Percentiles rank a stretch among this genome's conserved stretches.
Evolutionary conservation across 2,888 invertebrate genomes (phyloP).

Genomic region (Polydrusus pterygomalis): DNA sequence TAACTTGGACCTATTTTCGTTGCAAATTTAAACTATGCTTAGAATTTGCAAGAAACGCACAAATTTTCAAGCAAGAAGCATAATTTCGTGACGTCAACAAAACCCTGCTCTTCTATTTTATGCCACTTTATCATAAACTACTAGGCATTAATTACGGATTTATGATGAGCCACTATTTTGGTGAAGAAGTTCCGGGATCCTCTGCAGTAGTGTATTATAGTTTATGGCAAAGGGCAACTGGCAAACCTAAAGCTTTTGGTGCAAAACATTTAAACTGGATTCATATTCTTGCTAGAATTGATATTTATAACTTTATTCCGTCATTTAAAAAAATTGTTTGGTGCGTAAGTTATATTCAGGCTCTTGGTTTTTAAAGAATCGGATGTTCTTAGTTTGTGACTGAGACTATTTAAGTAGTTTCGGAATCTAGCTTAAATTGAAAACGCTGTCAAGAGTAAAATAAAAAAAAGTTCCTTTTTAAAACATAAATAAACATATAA

Average conservation of each 20-base stretch:
- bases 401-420: too few relatives aligned
- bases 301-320: neutral
- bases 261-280: constrained; percentile 10
- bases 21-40: constrained; percentile 2
- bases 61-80: neutral
- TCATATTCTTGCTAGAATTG: neutral
- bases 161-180: constrained; percentile 10
- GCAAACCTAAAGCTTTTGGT: constrained; percentile 7
- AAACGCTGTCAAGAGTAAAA: too few relatives aligned
- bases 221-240: constrained; percentile 10
- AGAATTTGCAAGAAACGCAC: neutral
- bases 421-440: too few relatives aligned
- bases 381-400: too few relatives aligned
- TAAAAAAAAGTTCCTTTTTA: too few relatives aligned
- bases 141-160: constrained; percentile 12
- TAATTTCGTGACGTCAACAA: constrained; percentile 3
- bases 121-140: neutral
- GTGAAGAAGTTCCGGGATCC: neutral
- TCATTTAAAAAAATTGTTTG: neutral
- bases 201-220: constrained; percentile 5
- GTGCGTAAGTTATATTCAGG: neutral
- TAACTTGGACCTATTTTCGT: too few relatives aligned
- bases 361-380: too few relatives aligned
- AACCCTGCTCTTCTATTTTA: neutral
- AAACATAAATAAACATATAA: too few relatives aligned